Percentiles rank a stretch among this genome's conserved stretches.
Conservation (phyloP, 2,888 invertebrate species). For the Eupithecia tripunctaria region DNA sequence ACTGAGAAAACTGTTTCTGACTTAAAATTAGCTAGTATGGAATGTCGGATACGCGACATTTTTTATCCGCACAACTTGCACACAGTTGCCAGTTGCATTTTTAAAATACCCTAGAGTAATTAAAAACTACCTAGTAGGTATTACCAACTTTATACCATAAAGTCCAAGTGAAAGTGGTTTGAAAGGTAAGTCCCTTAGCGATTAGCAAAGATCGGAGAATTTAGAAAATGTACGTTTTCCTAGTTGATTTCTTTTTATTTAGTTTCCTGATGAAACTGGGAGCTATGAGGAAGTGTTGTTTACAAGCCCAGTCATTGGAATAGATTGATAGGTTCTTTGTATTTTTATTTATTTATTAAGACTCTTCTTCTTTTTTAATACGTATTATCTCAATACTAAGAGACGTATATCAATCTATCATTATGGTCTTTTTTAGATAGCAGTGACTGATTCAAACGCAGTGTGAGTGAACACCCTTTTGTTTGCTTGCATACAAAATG, state of each 20-base stretch:
- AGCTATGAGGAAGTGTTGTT: background rate
- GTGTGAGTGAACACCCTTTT: background rate
- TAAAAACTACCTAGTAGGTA: conserved; percentile 17
- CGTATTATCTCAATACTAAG: background rate
- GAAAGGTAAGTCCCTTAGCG: conserved; percentile 11
- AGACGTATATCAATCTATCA: background rate
- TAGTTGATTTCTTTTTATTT: background rate
- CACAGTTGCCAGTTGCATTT: conserved; percentile 25
- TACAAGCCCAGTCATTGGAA: background rate
- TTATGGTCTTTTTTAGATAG: background rate
- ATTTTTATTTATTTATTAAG: background rate
- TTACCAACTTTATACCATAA: conserved; percentile 8
- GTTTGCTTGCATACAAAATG: background rate
- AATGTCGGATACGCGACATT: conserved; percentile 5
- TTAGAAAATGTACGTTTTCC: conserved; percentile 6
- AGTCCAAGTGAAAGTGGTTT: conserved; percentile 36
- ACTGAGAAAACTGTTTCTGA: background rate
- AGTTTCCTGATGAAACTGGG: background rate
- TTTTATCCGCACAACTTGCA: background rate
- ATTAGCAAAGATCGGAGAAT: conserved; percentile 1
- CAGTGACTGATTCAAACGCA: background rate
- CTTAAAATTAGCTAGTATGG: conserved; percentile 8
- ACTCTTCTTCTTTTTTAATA: background rate
- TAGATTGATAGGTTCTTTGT: background rate
- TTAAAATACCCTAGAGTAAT: conserved; percentile 27